These are phyloP conservation scores for Dorcus parallelipipedus DNA, from an alignment of 2,888 invertebrate genomes.

Conservation along the genomic window DNA sequence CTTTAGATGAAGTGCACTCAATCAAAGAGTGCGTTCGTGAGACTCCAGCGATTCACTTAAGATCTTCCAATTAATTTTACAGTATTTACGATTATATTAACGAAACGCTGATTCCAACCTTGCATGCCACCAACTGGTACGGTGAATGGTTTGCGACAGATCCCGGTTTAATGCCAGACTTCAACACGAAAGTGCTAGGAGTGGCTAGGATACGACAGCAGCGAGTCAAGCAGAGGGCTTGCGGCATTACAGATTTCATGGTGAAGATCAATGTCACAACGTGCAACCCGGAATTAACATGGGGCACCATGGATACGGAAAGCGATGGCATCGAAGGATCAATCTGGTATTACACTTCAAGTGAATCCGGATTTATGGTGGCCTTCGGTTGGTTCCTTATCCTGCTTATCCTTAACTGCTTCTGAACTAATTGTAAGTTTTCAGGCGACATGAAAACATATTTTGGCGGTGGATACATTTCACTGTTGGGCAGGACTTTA, in stretches of 20 bases:
- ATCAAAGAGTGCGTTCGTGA: slow-evolving; percentile 3
- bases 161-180: slow-evolving; percentile 25
- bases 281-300: slow-evolving; percentile 21
- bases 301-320: not conserved
- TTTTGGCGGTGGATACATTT: slow-evolving; percentile 25
- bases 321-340: not conserved
- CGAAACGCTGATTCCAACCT: slow-evolving; percentile 13
- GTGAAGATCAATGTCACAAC: slow-evolving; percentile 6
- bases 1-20: slow-evolving; percentile 2
- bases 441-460: slow-evolving; percentile 21
- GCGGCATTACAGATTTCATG: slow-evolving; percentile 10
- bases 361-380: no score
- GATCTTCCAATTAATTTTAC: not conserved
- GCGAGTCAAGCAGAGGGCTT: slow-evolving; percentile 17
- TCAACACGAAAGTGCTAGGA: slow-evolving; percentile 26
- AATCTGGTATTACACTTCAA: slow-evolving; percentile 4
- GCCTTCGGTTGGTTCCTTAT: no score
- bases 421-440: not conserved
- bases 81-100: slow-evolving; percentile 21
- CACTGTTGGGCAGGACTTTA: slow-evolving; percentile 20
- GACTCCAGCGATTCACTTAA: not conserved
- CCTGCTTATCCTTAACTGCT: no score
- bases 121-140: slow-evolving; percentile 25
- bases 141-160: slow-evolving; percentile 19
- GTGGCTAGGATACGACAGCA: slow-evolving; percentile 26